phyloP scores from a whole-genome alignment of 2,797 vertebrate genomes.

The Amniataba percoides region DNA sequence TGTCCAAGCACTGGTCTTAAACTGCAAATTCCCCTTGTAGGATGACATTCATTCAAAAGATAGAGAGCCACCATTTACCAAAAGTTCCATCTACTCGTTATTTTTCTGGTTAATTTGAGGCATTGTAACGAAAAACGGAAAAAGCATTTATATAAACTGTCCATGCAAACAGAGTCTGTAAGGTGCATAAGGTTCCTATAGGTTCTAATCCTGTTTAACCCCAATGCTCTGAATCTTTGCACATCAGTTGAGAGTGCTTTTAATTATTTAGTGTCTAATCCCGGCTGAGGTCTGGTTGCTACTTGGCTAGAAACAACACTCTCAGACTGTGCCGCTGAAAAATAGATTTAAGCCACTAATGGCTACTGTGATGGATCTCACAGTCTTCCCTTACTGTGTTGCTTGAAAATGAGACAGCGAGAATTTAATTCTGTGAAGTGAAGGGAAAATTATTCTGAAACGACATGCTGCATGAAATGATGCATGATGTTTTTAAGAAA shows the following conservation, averaged over 20 bases:
- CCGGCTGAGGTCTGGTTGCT: slow-evolving; percentile 33
- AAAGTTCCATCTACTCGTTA: not conserved
- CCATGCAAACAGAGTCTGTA: slow-evolving; percentile 2
- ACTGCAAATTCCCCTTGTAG: not conserved
- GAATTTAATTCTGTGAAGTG: slow-evolving; percentile 59
- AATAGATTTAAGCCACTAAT: slow-evolving; percentile 54
- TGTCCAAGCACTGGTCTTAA: not conserved
- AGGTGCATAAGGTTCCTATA: slow-evolving; percentile 6
- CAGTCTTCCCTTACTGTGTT: slow-evolving; percentile 28
- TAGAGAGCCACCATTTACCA: not conserved
- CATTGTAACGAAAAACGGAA: not conserved
- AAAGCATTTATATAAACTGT: not conserved
- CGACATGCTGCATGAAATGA: slow-evolving; percentile 27
- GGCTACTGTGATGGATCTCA: slow-evolving; percentile 50
- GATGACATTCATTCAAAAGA: not conserved
- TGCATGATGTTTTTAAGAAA: slow-evolving; percentile 39
- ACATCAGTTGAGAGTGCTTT: slow-evolving; percentile 34
- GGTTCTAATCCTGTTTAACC: slow-evolving; percentile 39
- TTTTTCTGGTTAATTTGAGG: not conserved
- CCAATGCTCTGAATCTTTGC: slow-evolving; percentile 16
- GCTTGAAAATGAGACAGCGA: slow-evolving; percentile 48
- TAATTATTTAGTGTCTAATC: slow-evolving; percentile 57
- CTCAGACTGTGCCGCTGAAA: slow-evolving; percentile 28
- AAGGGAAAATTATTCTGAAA: slow-evolving; percentile 45
- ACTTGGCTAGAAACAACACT: slow-evolving; percentile 42